Evolutionary conservation across 2,888 invertebrate genomes (phyloP).

Genomic region (Conomelus anceps): DNA sequence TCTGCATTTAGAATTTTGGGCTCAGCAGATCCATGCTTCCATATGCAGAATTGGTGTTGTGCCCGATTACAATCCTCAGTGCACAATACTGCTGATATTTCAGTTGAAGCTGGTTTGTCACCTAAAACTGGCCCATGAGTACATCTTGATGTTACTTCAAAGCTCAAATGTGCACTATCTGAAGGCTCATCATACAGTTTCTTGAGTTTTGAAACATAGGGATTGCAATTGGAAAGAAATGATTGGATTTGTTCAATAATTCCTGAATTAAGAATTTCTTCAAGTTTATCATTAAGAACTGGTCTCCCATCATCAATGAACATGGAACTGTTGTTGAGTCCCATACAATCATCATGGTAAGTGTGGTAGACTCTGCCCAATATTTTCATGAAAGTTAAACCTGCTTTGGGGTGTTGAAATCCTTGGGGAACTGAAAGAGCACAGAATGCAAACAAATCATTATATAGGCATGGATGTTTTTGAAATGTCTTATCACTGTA

Average conservation of each 20-base stretch:
- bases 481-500: no score
- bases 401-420: no score
- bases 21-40: neutral
- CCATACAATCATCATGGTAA: no score
- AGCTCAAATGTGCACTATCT: slow-evolving; percentile 18
- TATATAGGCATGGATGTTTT: slow-evolving; percentile 17
- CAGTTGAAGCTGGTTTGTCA: slow-evolving; percentile 17
- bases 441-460: slow-evolving; percentile 20
- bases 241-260: neutral
- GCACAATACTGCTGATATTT: slow-evolving; percentile 22
- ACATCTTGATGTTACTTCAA: slow-evolving; percentile 16
- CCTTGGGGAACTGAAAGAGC: no score
- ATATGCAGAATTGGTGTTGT: neutral
- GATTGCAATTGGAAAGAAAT: neutral
- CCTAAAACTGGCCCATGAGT: slow-evolving; percentile 21
- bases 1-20: no score
- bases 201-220: slow-evolving; percentile 13
- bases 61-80: neutral
- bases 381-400: no score
- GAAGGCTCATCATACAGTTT: slow-evolving; percentile 12
- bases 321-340: no score
- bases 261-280: neutral
- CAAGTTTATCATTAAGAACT: neutral
- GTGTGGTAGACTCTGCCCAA: no score
- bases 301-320: no score